phyloP scores from a whole-genome alignment of 2,113 vertebrate genomes.

The Oreochromis niloticus region DNA sequence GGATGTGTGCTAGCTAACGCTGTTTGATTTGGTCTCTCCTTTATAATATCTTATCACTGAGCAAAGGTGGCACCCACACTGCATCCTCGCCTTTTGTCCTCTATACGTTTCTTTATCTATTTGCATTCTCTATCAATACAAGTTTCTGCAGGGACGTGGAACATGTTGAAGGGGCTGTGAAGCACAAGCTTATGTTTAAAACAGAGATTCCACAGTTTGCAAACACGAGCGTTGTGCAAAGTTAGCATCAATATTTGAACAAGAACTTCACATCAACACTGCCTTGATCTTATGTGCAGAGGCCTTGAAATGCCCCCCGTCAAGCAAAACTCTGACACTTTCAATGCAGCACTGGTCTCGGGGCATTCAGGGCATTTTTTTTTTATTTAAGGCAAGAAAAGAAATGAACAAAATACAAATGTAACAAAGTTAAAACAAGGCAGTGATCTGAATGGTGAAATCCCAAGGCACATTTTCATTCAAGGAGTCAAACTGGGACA shows the following conservation, averaged over 20 bases:
- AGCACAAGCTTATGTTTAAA: slow-evolving; percentile 25
- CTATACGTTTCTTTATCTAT: slow-evolving; percentile 29
- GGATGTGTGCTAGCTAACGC: slow-evolving; percentile 34
- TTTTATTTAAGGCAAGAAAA: not conserved
- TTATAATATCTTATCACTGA: slow-evolving; percentile 53
- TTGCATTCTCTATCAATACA: slow-evolving; percentile 29
- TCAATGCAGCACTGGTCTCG: not conserved
- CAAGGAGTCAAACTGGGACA: slow-evolving; percentile 6
- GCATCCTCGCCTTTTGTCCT: slow-evolving; percentile 41
- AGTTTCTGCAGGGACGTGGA: not conserved
- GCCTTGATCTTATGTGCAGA: slow-evolving; percentile 25
- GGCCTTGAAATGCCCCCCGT: slow-evolving; percentile 3
- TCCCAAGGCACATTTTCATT: slow-evolving; percentile 19
- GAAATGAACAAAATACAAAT: not conserved
- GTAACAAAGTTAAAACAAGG: not conserved
- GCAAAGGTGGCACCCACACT: slow-evolving; percentile 44
- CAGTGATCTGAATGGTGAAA: slow-evolving; percentile 4
- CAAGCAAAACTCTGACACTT: slow-evolving; percentile 19
- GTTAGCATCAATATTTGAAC: slow-evolving; percentile 57
- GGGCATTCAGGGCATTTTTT: not conserved
- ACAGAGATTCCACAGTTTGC: slow-evolving; percentile 16
- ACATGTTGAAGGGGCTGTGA: not conserved
- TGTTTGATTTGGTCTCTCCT: slow-evolving; percentile 62
- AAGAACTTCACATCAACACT: slow-evolving; percentile 30
- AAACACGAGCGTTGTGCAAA: slow-evolving; percentile 23